Evolutionary conservation across 2,888 invertebrate genomes (phyloP).

Genomic region (Orchestes rusci): DNA sequence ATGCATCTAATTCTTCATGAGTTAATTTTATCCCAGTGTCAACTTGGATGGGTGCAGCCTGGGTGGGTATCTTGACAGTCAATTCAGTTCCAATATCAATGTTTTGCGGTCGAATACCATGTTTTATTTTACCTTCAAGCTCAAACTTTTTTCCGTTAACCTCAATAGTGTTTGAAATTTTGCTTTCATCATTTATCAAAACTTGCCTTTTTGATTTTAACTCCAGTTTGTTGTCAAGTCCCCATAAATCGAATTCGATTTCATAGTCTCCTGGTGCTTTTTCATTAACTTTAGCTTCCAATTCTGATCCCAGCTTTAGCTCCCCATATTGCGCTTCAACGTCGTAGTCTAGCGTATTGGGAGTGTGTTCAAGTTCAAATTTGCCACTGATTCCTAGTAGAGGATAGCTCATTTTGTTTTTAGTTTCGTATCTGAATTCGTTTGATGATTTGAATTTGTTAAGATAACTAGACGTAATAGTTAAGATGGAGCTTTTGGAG

Average conservation of each 20-base stretch:
- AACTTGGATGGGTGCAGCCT: slow-evolving; percentile 49
- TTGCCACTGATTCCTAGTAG: slow-evolving; percentile 47
- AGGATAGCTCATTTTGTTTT: slow-evolving; percentile 52
- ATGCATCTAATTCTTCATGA: slow-evolving; percentile 44
- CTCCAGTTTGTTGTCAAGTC: slow-evolving; percentile 48
- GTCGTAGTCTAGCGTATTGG: slow-evolving; percentile 51
- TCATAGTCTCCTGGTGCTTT: slow-evolving; percentile 48
- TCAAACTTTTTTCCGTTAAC: slow-evolving; percentile 58
- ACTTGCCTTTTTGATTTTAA: slow-evolving; percentile 52
- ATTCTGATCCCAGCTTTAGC: slow-evolving; percentile 49
- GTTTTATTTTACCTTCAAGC: slow-evolving; percentile 52
- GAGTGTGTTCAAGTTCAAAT: slow-evolving; percentile 52
- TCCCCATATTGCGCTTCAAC: slow-evolving; percentile 52
- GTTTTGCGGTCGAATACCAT: slow-evolving; percentile 50
- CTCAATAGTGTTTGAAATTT: slow-evolving; percentile 53
- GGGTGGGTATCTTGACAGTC: slow-evolving; percentile 50
- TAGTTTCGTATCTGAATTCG: slow-evolving; percentile 47
- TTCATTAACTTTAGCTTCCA: slow-evolving; percentile 44
- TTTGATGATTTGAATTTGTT: slow-evolving; percentile 37
- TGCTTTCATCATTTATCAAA: slow-evolving; percentile 49
- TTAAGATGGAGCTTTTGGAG: slow-evolving; percentile 50
- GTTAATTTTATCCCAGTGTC: slow-evolving; percentile 29
- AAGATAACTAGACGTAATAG: slow-evolving; percentile 36
- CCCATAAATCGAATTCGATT: slow-evolving; percentile 50
- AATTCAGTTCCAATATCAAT: slow-evolving; percentile 52